Percentiles rank a stretch among this genome's conserved stretches.
Conservation (phyloP, 1,140 invertebrate genomes). For the Drosophila hydei region DNA sequence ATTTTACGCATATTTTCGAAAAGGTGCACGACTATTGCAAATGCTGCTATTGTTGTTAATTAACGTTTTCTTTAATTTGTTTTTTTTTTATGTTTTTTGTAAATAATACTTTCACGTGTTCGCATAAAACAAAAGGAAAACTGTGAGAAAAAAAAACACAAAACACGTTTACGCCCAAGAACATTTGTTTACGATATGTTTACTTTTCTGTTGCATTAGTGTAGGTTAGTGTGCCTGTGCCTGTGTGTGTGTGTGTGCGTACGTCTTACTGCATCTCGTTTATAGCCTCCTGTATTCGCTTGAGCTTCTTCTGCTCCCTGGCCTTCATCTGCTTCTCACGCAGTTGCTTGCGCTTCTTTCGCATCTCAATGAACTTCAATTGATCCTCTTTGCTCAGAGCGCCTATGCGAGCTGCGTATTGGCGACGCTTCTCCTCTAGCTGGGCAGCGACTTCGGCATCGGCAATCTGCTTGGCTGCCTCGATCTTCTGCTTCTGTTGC, state of each 20-base stretch:
- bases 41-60: constrained; percentile 17
- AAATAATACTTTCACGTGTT: constrained; percentile 69
- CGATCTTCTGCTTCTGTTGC: constrained; percentile 51
- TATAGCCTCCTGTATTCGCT: constrained; percentile 70
- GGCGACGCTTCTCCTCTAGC: constrained; percentile 54
- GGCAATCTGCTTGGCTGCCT: constrained; percentile 56
- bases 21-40: constrained; percentile 47
- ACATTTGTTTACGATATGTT: constrained; percentile 33
- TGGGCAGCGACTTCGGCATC: constrained; percentile 43
- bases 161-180: constrained; percentile 26
- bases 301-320: constrained; percentile 59
- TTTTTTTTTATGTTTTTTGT: constrained; percentile 26
- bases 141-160: constrained; percentile 5
- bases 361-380: constrained; percentile 70
- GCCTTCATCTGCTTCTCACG: constrained; percentile 50
- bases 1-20: constrained; percentile 46
- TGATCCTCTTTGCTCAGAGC: constrained; percentile 67
- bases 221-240: constrained; percentile 16
- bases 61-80: neutral
- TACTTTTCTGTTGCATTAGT: constrained; percentile 23
- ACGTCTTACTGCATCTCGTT: constrained; percentile 60
- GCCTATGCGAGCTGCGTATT: constrained; percentile 59
- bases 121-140: constrained; percentile 33
- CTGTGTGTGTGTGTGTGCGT: neutral
- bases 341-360: constrained; percentile 72